Percentiles rank a stretch among this genome's conserved stretches.
These are phyloP conservation scores for Albula glossodonta DNA, from an alignment of 2,113 vertebrate genomes.

Conservation along the genomic window DNA sequence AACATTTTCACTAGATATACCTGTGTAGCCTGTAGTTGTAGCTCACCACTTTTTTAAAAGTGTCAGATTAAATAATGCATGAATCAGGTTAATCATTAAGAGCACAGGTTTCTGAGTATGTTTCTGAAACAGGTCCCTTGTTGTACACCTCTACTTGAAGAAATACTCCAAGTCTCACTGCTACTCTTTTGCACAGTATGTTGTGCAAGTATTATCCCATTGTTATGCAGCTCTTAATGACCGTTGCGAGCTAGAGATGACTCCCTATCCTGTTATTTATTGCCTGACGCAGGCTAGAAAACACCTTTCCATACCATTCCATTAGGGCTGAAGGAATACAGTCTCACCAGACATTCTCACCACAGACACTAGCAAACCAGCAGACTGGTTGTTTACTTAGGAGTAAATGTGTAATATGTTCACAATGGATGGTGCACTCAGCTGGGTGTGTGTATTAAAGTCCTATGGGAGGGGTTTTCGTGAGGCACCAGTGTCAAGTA, in stretches of 20 bases:
- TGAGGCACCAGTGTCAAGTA: neutral
- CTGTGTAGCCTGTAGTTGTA: no score
- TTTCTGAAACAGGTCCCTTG: no score
- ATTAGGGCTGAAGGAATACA: neutral
- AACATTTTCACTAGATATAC: no score
- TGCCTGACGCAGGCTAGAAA: neutral
- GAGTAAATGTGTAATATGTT: no score
- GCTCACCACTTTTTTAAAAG: no score
- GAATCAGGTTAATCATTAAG: no score
- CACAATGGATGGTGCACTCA: no score
- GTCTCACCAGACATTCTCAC: neutral
- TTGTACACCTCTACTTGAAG: neutral
- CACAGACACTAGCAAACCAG: neutral
- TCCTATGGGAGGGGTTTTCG: no score
- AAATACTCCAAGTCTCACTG: neutral
- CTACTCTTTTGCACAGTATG: neutral
- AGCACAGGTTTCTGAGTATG: no score
- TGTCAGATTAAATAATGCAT: no score
- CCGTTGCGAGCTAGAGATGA: neutral
- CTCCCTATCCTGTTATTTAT: neutral
- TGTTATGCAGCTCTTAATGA: neutral
- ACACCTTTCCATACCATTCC: neutral
- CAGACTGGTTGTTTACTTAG: no score
- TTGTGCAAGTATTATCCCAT: neutral
- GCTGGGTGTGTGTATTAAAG: no score